phyloP scores from a whole-genome alignment of 2,797 vertebrate genomes.

The Eospalax fontanierii region DNA sequence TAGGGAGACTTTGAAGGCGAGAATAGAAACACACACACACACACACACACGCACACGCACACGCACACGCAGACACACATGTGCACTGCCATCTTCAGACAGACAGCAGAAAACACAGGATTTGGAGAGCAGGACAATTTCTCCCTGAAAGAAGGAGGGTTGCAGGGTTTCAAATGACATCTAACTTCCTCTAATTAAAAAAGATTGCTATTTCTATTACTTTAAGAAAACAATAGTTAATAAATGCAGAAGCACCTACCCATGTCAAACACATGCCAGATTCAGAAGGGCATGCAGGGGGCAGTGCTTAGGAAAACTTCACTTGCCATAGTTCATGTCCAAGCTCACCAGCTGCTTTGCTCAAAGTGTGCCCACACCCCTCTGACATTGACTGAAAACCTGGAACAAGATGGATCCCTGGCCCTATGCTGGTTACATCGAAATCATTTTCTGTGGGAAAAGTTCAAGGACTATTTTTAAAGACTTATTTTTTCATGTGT shows the following conservation, averaged over 20 bases:
- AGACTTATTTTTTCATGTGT: background rate
- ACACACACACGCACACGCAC: background rate
- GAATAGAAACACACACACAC: background rate
- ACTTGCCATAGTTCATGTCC: background rate
- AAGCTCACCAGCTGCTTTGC: background rate
- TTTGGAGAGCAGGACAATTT: background rate
- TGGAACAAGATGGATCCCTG: constrained; percentile 17
- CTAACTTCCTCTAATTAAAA: constrained; percentile 29
- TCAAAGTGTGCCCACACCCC: background rate
- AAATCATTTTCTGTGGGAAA: constrained; percentile 66
- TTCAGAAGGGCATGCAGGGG: background rate
- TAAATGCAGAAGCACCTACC: constrained; percentile 5
- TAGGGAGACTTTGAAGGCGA: background rate
- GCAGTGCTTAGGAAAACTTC: background rate
- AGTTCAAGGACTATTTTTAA: constrained; percentile 2
- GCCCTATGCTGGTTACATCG: background rate
- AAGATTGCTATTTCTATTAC: constrained; percentile 43
- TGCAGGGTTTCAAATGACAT: background rate
- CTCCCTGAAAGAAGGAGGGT: background rate
- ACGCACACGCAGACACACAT: background rate
- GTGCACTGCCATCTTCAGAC: background rate
- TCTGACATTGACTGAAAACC: background rate
- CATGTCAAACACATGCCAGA: constrained; percentile 5
- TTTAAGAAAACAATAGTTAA: constrained; percentile 38
- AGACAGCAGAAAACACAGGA: background rate